A percentile compares a stretch with the other conserved stretches of the same genome.
phyloP scores from a whole-genome alignment of 1,140 invertebrate genomes.

The Drosophila lowei region DNA sequence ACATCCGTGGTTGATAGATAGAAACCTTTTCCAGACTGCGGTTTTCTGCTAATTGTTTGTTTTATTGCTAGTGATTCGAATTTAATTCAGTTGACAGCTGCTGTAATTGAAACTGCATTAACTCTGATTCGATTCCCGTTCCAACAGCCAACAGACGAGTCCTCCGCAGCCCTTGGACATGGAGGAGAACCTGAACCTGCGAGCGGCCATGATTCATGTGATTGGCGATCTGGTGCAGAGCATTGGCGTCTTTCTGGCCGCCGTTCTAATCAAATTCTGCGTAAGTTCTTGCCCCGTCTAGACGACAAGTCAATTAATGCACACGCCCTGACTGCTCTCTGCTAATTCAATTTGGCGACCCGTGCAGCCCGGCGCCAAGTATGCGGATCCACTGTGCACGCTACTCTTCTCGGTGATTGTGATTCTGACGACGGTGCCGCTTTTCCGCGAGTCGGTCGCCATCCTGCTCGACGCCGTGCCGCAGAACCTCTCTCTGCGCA shows the following conservation, averaged over 20 bases:
- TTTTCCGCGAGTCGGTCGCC: slow-evolving; percentile 89
- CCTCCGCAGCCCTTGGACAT: background rate
- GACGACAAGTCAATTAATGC: slow-evolving; percentile 36
- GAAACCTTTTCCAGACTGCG: background rate
- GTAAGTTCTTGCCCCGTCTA: slow-evolving; percentile 84
- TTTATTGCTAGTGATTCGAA: slow-evolving; percentile 52
- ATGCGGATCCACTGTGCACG: slow-evolving; percentile 95
- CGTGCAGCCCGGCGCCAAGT: slow-evolving; percentile 87
- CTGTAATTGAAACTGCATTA: slow-evolving; percentile 23
- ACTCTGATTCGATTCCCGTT: slow-evolving; percentile 21
- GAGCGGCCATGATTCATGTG: slow-evolving; percentile 96
- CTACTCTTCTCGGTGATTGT: slow-evolving; percentile 94
- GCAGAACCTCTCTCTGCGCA: slow-evolving; percentile 83
- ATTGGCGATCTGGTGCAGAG: slow-evolving; percentile 96
- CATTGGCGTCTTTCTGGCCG: slow-evolving; percentile 92
- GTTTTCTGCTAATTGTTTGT: slow-evolving; percentile 36
- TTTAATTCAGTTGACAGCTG: slow-evolving; percentile 44
- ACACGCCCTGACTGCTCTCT: background rate
- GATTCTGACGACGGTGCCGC: slow-evolving; percentile 89
- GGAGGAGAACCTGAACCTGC: slow-evolving; percentile 90
- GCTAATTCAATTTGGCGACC: slow-evolving; percentile 38
- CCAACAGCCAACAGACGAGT: background rate
- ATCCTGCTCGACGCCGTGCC: slow-evolving; percentile 93
- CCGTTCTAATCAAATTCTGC: slow-evolving; percentile 92
- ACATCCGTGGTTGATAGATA: background rate